Base-by-base conservation (phyloP, 2,113 vertebrate genomes). In the Microtus pennsylvanicus region DNA sequence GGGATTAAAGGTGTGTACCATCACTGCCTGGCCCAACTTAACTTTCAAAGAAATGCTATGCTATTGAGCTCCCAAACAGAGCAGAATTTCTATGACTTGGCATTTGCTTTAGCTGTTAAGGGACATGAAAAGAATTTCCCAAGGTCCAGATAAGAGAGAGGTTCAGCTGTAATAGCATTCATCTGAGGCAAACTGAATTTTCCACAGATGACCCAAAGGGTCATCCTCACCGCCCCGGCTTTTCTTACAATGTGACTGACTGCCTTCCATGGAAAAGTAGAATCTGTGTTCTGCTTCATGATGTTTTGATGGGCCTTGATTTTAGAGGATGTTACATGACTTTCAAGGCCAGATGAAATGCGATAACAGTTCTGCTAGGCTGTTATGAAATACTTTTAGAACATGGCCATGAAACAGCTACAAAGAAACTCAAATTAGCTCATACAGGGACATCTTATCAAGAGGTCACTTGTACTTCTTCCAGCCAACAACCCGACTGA, bases 281-380 rank as follows among this genome's bases (percentile, higher is more conserved):
- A 87, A 91, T 89, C 94, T 70, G 1, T 52, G 17, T 86, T 75
- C 50, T 72, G 47, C 72, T 90, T 28, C 67, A 74, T 63, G 28
- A 69, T 93, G 78, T 63, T 38, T 85, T 55, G 38, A 58, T 83
- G 61, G 47, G 42, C 61, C 70, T 33, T 92, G 91, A 78, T 77
- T 89, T 80, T 85, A 63, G 77, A 92, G 94, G 86, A 94, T 77
- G 28, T 58, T 28, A 14, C 2, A 13, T 85, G 81, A 80, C 91
- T 92, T 94, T 58, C n/a, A 75, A 87, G 70, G 52, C 75, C n/a
- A 88, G 65, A 80, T 75, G 85, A 61, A 55, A 97, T 47, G 30
- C 74, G 75, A 87, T 75, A 45, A 81, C 10, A 21, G 90, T 38
- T 80, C 47, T 92, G 42, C 42, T 83, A 65, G n/a, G 26, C 14